Evolutionary conservation across 2,113 vertebrate species (phyloP).

Genomic region (Hystrix brachyura): DNA sequence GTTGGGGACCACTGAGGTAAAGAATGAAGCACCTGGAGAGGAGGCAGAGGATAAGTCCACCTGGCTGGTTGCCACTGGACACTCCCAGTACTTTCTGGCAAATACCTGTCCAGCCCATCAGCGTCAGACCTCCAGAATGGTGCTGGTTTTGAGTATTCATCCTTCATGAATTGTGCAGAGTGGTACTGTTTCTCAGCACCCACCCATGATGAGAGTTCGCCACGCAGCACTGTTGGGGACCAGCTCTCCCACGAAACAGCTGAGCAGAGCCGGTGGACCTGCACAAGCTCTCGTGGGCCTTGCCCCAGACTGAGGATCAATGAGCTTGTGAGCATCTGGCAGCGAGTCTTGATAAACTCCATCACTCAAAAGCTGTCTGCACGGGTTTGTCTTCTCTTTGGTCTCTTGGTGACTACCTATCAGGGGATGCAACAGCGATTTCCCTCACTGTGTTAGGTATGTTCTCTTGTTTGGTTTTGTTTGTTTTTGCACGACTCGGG

Average conservation of each 20-base stretch:
- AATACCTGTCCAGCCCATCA: background rate
- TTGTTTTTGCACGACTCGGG: background rate
- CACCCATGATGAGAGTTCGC: background rate
- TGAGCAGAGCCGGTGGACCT: background rate
- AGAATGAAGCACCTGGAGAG: background rate
- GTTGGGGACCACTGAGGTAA: background rate
- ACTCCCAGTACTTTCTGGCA: background rate
- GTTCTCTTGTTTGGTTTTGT: background rate
- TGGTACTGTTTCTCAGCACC: background rate
- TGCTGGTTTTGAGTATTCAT: background rate
- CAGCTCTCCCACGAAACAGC: background rate
- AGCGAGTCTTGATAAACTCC: background rate
- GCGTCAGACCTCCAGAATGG: background rate
- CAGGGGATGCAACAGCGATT: background rate
- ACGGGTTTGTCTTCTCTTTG: background rate
- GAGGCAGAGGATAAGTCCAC: background rate
- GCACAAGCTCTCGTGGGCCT: background rate
- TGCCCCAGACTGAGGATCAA: background rate
- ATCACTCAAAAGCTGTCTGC: background rate
- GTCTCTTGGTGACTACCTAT: background rate
- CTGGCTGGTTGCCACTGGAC: background rate
- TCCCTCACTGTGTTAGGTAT: background rate
- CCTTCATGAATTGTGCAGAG: background rate
- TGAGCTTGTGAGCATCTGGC: background rate
- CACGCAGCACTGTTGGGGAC: background rate